Evolutionary conservation across 2,888 invertebrate genomes (phyloP).

Genomic region (Chromoteleia sp.): DNA sequence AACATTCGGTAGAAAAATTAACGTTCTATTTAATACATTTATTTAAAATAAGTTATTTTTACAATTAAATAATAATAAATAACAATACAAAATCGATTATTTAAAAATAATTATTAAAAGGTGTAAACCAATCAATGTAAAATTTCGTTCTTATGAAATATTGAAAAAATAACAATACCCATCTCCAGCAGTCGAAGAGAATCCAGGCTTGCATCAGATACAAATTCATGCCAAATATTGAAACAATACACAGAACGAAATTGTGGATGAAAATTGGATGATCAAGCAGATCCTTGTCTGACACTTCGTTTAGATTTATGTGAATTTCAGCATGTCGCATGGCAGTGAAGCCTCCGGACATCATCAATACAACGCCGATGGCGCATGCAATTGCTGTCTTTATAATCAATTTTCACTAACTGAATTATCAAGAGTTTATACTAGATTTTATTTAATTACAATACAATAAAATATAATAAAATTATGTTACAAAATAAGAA

Average conservation of each 20-base stretch:
- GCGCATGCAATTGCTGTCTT: constrained; percentile 76
- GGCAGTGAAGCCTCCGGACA: constrained; percentile 76
- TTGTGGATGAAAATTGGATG: constrained; percentile 82
- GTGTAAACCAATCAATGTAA: too few species aligned
- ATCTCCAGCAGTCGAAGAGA: constrained; percentile 75
- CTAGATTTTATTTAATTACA: constrained; percentile 3
- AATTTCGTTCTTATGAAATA: too few species aligned
- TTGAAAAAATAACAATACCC: constrained; percentile 70
- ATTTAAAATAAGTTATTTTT: too few species aligned
- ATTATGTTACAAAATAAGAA: too few species aligned
- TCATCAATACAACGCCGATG: constrained; percentile 73
- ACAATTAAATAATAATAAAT: too few species aligned
- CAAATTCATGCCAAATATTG: constrained; percentile 78
- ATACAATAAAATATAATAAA: not conserved
- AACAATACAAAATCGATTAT: too few species aligned
- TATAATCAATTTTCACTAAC: constrained; percentile 26
- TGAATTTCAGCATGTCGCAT: constrained; percentile 80
- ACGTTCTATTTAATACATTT: too few species aligned
- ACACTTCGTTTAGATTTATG: constrained; percentile 78
- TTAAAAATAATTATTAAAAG: too few species aligned
- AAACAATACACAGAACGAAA: constrained; percentile 79
- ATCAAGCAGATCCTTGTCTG: constrained; percentile 76
- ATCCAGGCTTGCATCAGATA: constrained; percentile 80
- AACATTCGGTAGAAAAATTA: too few species aligned
- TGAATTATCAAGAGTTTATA: constrained; percentile 35